Evolutionary conservation across 1,140 invertebrate genomes (phyloP), one percentile per base, ranked within the genome.

Genomic region (Antheraea pernyi): DNA sequence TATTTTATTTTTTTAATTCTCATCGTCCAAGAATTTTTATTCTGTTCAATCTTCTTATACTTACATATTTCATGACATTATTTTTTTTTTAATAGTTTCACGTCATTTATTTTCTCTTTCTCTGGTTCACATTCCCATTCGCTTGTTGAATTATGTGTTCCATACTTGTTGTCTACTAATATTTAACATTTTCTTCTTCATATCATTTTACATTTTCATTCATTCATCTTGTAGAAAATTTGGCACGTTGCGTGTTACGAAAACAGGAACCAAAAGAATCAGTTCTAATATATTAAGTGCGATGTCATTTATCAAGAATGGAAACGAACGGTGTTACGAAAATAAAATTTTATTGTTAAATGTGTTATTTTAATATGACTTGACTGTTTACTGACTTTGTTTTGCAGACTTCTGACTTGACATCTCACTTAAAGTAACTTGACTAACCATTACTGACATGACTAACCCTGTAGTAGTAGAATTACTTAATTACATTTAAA

Each of bases 281-380:
- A 61, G 69, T 72, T 80, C 81, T 83, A 81, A 82, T 76, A 75
- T 79, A 61, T 79, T 89, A 87, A 90, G 89, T 91, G 89, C 80
- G 89, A 91, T 90, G 89, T 91, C 76, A 82, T 69, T n/a, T 67
- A 68, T 42, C 69, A 64, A 71, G 61, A 36, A 65, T 60, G 65
- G 61, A 72, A 70, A 77, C 10, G 6, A 48, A 65, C 64, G 48
- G 22, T 73, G 70, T 71, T 80, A 75, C 65, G 73, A 69, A 75
- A 84, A 78, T 74, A 79, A 82, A 80, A 84, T 77, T 80, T 76
- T 80, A 42, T 42, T 42, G 11, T 78, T 83, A 72, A 84, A 86
- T 81, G 67, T 75, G 76, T 84, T 79, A 78, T 82, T 85, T 84
- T 75, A 75, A 80, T 83, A 69, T 71, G 69, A 80, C 73, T 78